These are phyloP conservation scores for Oligia strigilis DNA, from an alignment of 2,888 invertebrate species.

Conservation along the genomic window DNA sequence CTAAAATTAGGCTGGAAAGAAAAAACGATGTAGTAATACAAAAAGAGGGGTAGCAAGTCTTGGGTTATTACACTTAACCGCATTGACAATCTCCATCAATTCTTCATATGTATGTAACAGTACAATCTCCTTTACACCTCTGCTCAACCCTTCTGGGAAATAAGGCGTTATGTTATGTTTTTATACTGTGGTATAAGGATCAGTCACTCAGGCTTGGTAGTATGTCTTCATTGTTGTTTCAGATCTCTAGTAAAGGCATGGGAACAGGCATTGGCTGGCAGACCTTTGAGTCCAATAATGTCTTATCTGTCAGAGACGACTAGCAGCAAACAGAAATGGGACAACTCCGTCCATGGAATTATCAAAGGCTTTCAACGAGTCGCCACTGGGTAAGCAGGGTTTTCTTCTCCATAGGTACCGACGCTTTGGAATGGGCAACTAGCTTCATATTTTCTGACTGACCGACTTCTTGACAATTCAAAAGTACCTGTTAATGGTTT, in stretches of 20 bases:
- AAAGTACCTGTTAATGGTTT: too few species aligned
- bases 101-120: too few species aligned
- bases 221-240: constrained; percentile 18
- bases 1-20: background rate
- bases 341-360: constrained; percentile 88
- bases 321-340: constrained; percentile 72
- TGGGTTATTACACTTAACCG: too few species aligned
- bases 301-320: constrained; percentile 78
- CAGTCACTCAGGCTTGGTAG: background rate
- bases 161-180: background rate
- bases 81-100: background rate
- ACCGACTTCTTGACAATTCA: too few species aligned
- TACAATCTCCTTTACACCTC: background rate
- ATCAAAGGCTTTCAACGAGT: constrained; percentile 91
- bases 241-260: constrained; percentile 95
- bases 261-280: constrained; percentile 91
- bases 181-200: background rate
- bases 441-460: too few species aligned
- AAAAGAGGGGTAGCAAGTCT: background rate
- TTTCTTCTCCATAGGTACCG: background rate
- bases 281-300: constrained; percentile 92
- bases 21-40: too few species aligned
- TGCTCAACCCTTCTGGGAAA: background rate
- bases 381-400: constrained; percentile 89
- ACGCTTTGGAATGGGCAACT: too few species aligned